Conservation (phyloP, 2,113 vertebrate genomes). For the Passer domesticus region DNA sequence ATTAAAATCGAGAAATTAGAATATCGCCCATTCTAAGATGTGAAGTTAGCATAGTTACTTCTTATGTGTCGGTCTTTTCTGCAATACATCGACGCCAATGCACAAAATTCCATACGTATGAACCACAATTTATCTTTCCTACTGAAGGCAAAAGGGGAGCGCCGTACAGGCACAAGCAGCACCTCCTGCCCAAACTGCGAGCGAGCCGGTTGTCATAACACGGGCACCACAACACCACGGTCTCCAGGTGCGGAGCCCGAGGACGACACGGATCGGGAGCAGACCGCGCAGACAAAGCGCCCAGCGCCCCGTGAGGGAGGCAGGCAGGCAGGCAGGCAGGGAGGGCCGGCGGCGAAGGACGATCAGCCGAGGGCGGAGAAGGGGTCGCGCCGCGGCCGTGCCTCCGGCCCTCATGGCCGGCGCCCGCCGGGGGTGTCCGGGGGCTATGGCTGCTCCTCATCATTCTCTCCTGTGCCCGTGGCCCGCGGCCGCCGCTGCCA, state of each 20-base stretch:
- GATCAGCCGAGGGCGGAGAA: neutral
- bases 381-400: neutral
- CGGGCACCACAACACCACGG: neutral
- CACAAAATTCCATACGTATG: neutral
- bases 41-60: rapidly evolving
- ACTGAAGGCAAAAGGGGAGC: neutral
- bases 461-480: neutral
- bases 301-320: neutral
- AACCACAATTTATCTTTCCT: neutral
- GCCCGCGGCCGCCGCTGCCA: neutral
- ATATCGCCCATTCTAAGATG: neutral
- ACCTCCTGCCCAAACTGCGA: neutral
- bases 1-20: neutral
- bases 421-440: neutral
- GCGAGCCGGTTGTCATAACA: neutral
- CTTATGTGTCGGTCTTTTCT: neutral
- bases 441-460: neutral
- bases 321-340: no score
- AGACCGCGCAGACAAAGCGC: neutral
- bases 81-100: neutral
- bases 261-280: neutral
- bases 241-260: neutral
- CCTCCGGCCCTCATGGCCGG: rapidly evolving
- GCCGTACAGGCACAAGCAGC: neutral
- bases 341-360: neutral